Evolutionary conservation across 2,888 invertebrate genomes (phyloP).

Genomic region (Nebria salina): DNA sequence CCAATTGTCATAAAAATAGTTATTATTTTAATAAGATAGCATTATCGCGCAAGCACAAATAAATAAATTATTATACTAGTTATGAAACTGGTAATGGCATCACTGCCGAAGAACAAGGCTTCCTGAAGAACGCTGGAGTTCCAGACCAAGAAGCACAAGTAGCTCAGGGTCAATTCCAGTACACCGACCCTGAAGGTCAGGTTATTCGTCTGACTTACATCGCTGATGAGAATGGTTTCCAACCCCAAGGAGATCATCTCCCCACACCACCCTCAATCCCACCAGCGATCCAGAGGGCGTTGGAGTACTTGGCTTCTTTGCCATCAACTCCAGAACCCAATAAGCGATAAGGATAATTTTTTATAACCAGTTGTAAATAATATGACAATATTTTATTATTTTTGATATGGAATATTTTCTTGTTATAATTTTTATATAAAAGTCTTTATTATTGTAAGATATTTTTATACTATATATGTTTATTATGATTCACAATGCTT

Average conservation of each 20-base stretch:
- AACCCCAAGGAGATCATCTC: slow-evolving; percentile 70
- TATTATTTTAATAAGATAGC: background rate
- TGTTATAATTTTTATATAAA: slow-evolving; percentile 12
- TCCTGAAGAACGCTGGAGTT: slow-evolving; percentile 67
- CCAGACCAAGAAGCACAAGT: slow-evolving; percentile 67
- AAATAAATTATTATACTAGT: slow-evolving; percentile 50
- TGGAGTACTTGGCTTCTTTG: slow-evolving; percentile 73
- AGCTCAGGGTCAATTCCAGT: slow-evolving; percentile 68
- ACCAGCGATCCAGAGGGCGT: slow-evolving; percentile 72
- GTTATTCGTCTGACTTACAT: slow-evolving; percentile 67
- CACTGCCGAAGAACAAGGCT: slow-evolving; percentile 68
- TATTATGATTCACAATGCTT: slow-evolving; percentile 23
- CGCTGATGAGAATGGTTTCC: slow-evolving; percentile 77
- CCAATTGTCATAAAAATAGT: background rate
- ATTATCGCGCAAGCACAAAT: background rate
- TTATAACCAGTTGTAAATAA: slow-evolving; percentile 31
- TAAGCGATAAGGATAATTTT: slow-evolving; percentile 23
- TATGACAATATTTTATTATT: slow-evolving; percentile 20
- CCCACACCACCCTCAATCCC: slow-evolving; percentile 77
- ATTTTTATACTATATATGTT: slow-evolving; percentile 35
- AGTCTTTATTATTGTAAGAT: slow-evolving; percentile 12
- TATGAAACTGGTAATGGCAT: slow-evolving; percentile 72
- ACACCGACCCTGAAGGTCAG: slow-evolving; percentile 68
- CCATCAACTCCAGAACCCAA: slow-evolving; percentile 56
- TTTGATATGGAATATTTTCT: slow-evolving; percentile 17